Percentiles rank a stretch among this genome's conserved stretches.
Conservation (phyloP, 2,888 invertebrate genomes). For the Pycnomerus fuliginosus region DNA sequence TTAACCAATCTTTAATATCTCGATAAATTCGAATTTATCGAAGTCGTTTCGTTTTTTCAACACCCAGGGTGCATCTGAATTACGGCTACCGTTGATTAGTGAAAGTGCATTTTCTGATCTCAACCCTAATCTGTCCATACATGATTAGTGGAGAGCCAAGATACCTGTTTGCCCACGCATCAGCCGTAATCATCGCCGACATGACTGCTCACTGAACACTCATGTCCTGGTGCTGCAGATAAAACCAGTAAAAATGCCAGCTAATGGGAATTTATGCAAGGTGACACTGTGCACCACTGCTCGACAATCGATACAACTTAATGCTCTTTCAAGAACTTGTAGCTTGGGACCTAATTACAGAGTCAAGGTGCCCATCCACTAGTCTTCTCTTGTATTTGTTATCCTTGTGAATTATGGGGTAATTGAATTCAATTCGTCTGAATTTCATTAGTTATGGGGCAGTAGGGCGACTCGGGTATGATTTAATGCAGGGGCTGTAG, state of each 20-base stretch:
- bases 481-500: slow-evolving; percentile 10
- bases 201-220: slow-evolving; percentile 49
- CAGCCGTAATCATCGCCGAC: slow-evolving; percentile 35
- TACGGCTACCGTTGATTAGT: slow-evolving; percentile 14
- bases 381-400: too few relatives aligned
- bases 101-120: slow-evolving; percentile 15
- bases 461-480: slow-evolving; percentile 14
- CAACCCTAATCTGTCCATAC: slow-evolving; percentile 24
- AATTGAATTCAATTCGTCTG: too few relatives aligned
- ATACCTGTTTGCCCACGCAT: slow-evolving; percentile 36
- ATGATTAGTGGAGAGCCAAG: slow-evolving; percentile 44
- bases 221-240: slow-evolving; percentile 42
- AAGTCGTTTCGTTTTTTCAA: too few relatives aligned
- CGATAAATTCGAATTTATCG: too few relatives aligned
- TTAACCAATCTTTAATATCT: background rate
- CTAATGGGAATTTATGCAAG: slow-evolving; percentile 46
- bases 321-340: too few relatives aligned
- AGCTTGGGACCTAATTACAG: too few relatives aligned
- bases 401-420: too few relatives aligned
- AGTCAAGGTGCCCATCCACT: too few relatives aligned
- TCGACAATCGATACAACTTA: slow-evolving; percentile 3
- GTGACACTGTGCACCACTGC: slow-evolving; percentile 18
- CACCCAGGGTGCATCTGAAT: slow-evolving; percentile 5
- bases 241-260: slow-evolving; percentile 42
- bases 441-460: too few relatives aligned